These are phyloP conservation scores for Irena cyanogastra DNA, from an alignment of 2,113 vertebrate species.

Conservation along the genomic window DNA sequence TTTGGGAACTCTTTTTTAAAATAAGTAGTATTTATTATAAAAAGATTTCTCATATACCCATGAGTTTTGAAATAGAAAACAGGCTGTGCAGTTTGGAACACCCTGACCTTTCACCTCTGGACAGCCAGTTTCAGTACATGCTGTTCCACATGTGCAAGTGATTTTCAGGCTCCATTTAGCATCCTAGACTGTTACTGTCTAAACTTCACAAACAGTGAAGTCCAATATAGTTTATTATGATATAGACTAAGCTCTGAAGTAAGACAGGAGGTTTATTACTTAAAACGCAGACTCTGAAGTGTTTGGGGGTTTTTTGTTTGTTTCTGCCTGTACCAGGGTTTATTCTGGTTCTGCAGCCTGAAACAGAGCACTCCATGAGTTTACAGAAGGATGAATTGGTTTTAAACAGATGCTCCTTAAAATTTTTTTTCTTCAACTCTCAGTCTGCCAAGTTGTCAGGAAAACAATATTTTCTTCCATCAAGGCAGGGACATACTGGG, in stretches of 20 bases:
- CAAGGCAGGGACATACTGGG: background rate
- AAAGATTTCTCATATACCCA: background rate
- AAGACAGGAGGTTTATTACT: background rate
- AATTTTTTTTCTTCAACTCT: background rate
- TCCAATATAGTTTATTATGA: background rate
- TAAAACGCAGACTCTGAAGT: background rate
- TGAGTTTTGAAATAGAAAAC: background rate
- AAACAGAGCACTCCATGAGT: background rate
- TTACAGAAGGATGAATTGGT: background rate
- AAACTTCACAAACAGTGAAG: background rate
- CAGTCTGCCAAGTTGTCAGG: background rate
- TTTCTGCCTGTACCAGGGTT: background rate
- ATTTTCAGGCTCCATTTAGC: background rate
- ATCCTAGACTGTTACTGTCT: background rate
- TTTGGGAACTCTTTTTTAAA: background rate
- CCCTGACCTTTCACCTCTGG: slow-evolving; percentile 16
- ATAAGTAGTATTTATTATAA: background rate
- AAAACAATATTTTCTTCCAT: background rate
- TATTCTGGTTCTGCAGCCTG: background rate
- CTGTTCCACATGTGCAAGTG: slow-evolving; percentile 9
- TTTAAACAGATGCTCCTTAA: background rate
- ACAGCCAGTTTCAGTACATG: background rate
- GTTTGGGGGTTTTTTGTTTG: fast-evolving
- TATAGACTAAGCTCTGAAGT: background rate
- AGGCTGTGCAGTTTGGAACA: background rate